phyloP scores from a whole-genome alignment of 1,140 invertebrate species.

The Apis florea region DNA sequence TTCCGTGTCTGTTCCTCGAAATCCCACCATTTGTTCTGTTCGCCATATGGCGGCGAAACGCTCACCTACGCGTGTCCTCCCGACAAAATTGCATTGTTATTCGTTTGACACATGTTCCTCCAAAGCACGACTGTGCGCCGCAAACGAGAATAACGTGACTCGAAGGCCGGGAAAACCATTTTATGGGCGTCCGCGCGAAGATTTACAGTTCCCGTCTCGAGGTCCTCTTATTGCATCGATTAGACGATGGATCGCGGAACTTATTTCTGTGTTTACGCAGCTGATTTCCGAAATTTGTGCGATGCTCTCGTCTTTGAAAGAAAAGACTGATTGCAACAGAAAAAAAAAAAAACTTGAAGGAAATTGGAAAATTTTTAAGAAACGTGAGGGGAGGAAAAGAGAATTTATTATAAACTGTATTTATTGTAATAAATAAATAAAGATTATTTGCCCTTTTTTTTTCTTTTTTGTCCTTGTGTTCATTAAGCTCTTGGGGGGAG shows the following conservation, averaged over 20 bases:
- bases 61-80: slow-evolving; percentile 54
- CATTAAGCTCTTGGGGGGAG: too few species aligned
- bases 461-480: too few species aligned
- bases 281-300: neutral
- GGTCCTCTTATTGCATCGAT: neutral
- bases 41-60: slow-evolving; percentile 66
- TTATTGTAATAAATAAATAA: neutral
- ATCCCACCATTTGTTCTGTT: slow-evolving; percentile 52
- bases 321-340: fast-evolving
- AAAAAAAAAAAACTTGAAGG: too few species aligned
- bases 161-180: slow-evolving; percentile 15
- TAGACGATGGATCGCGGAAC: neutral
- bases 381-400: neutral
- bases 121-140: slow-evolving; percentile 1
- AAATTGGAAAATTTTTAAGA: neutral
- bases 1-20: slow-evolving; percentile 1
- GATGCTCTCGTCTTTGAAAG: neutral
- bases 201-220: slow-evolving; percentile 35
- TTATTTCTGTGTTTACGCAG: neutral
- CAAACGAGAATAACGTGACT: slow-evolving; percentile 11
- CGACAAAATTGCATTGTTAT: slow-evolving; percentile 70
- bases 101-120: slow-evolving; percentile 65
- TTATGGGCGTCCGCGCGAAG: neutral
- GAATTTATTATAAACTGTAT: neutral
- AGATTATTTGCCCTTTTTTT: too few species aligned